Evolutionary conservation across 2,113 vertebrate species (phyloP).

Genomic region (Myanophis thanlyinensis): DNA sequence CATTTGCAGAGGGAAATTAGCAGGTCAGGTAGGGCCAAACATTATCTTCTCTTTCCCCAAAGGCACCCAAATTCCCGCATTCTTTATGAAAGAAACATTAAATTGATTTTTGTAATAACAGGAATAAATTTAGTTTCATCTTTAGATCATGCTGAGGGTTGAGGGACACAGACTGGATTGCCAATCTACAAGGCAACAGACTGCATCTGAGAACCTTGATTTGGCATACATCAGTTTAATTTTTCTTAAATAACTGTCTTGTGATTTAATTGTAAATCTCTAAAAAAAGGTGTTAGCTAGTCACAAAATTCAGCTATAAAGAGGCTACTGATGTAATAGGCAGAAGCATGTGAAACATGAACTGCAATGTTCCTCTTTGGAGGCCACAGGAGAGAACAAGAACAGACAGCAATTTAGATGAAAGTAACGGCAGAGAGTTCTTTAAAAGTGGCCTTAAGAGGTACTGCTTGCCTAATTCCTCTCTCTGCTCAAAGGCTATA

Average conservation of each 20-base stretch:
- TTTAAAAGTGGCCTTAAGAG: background rate
- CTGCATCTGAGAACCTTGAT: background rate
- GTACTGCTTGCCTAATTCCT: background rate
- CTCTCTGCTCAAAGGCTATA: background rate
- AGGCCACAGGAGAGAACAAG: rapidly evolving
- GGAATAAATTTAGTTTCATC: background rate
- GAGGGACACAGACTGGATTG: background rate
- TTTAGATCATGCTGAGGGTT: background rate
- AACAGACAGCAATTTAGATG: background rate
- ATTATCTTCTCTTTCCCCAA: background rate
- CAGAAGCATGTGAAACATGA: rapidly evolving
- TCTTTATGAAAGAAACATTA: background rate
- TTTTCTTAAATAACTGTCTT: background rate
- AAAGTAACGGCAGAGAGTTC: background rate
- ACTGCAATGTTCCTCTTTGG: background rate
- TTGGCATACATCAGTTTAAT: background rate
- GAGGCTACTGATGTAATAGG: background rate
- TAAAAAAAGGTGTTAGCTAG: background rate
- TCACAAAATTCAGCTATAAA: background rate
- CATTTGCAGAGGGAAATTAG: background rate
- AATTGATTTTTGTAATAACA: background rate
- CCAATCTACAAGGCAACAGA: background rate
- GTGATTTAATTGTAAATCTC: conserved; percentile 28
- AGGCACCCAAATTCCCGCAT: background rate
- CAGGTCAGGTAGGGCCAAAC: background rate